These are phyloP conservation scores for Gymnothorax javanicus DNA, from an alignment of 2,797 vertebrate species.

Conservation along the genomic window DNA sequence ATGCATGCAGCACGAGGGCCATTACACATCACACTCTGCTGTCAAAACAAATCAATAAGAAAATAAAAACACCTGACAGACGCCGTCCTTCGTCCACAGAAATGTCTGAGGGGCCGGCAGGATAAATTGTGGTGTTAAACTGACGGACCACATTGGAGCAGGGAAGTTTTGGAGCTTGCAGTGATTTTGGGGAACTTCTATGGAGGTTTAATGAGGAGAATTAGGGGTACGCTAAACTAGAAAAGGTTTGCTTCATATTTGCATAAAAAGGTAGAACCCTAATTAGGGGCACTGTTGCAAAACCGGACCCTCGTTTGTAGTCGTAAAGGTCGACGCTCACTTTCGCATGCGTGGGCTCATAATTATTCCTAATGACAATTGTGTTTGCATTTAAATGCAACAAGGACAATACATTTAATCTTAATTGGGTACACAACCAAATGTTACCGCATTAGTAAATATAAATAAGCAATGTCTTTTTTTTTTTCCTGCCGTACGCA, in stretches of 20 bases:
- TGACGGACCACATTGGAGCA: slow-evolving; percentile 11
- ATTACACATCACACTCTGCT: slow-evolving; percentile 7
- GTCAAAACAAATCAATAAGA: slow-evolving; percentile 28
- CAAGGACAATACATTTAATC: not conserved
- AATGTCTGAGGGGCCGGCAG: slow-evolving; percentile 7
- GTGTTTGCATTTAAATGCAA: not conserved
- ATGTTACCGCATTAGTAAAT: not conserved
- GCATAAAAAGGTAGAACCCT: slow-evolving; percentile 20
- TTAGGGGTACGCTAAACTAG: not conserved
- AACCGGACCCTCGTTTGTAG: not conserved
- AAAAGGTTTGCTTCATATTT: not conserved
- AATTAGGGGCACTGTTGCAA: not conserved
- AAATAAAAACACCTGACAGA: slow-evolving; percentile 18
- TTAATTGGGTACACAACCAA: not conserved
- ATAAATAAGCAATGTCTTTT: not conserved
- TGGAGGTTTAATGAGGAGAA: not conserved
- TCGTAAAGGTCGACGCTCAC: not conserved
- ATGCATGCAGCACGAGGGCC: not conserved
- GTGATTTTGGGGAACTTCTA: not conserved
- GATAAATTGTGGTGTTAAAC: slow-evolving; percentile 41
- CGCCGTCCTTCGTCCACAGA: slow-evolving; percentile 21
- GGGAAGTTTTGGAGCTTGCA: slow-evolving; percentile 3
- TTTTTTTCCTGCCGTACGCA: not conserved
- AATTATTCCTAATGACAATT: slow-evolving; percentile 1
- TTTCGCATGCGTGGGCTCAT: not conserved